A percentile compares a stretch with the other conserved stretches of the same genome.
Evolutionary conservation across 2,113 vertebrate species (phyloP).

Genomic region (Colaptes auratus): DNA sequence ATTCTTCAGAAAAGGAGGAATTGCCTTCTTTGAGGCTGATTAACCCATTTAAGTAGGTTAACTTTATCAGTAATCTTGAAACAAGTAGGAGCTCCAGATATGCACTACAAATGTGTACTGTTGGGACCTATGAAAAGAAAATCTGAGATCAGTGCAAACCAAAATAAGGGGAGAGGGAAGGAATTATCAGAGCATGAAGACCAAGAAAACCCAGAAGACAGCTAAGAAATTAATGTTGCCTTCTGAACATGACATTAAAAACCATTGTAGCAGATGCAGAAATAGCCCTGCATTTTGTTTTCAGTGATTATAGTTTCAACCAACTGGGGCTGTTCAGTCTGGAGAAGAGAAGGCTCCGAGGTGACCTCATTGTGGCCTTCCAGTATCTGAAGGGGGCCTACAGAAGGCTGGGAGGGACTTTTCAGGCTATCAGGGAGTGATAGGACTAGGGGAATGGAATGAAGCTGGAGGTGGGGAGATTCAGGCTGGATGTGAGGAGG

Average conservation of each 20-base stretch:
- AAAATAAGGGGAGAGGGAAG: fast-evolving
- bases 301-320: not conserved
- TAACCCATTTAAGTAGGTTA: not conserved
- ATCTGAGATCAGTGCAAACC: not conserved
- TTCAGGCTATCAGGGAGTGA: too few relatives aligned
- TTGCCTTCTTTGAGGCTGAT: not conserved
- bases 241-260: not conserved
- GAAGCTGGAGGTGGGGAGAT: too few relatives aligned
- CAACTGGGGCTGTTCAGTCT: too few relatives aligned
- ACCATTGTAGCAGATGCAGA: not conserved
- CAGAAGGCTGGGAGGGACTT: too few relatives aligned
- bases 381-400: too few relatives aligned
- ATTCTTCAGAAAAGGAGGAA: not conserved
- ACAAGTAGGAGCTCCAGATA: not conserved
- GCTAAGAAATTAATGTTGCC: not conserved
- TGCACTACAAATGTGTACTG: not conserved
- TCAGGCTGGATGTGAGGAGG: too few relatives aligned
- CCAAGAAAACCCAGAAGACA: not conserved
- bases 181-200: not conserved
- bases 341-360: too few relatives aligned
- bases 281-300: not conserved
- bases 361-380: too few relatives aligned
- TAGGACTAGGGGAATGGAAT: too few relatives aligned
- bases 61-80: not conserved
- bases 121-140: not conserved